Percentiles rank a stretch among this genome's conserved stretches.
phyloP scores from a whole-genome alignment of 2,797 vertebrate genomes.

The Eulemur rubriventer region DNA sequence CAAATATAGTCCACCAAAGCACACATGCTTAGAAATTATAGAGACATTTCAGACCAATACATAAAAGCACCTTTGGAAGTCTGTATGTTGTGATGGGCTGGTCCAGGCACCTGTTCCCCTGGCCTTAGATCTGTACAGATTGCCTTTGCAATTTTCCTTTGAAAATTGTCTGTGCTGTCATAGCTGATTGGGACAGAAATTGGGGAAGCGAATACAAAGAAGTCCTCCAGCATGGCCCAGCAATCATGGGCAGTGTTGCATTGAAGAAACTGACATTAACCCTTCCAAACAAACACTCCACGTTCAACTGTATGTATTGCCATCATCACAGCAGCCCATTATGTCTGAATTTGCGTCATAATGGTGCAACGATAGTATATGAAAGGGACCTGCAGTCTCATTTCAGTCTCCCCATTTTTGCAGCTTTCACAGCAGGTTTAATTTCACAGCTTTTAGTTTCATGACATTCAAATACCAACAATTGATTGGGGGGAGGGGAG shows the following conservation, averaged over 20 bases:
- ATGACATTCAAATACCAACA: slow-evolving; percentile 79
- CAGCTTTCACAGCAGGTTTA: slow-evolving; percentile 82
- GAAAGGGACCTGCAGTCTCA: slow-evolving; percentile 75
- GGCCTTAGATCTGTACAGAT: not conserved
- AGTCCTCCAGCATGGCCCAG: not conserved
- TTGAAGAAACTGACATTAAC: not conserved
- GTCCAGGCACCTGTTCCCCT: not conserved
- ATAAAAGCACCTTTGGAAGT: not conserved
- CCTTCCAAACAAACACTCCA: not conserved
- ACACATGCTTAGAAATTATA: not conserved
- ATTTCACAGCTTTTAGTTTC: slow-evolving; percentile 88
- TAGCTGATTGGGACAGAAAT: not conserved
- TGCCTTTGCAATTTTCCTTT: no score
- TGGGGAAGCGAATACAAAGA: not conserved
- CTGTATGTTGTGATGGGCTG: not conserved
- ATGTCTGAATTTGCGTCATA: slow-evolving; percentile 63
- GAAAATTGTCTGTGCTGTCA: not conserved
- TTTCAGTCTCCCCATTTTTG: slow-evolving; percentile 75
- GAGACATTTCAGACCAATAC: not conserved
- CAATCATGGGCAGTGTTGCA: not conserved
- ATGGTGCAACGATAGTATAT: slow-evolving; percentile 68
- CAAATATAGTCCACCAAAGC: not conserved
- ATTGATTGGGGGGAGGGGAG: slow-evolving; percentile 73
- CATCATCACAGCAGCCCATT: not conserved
- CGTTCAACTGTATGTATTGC: not conserved